Percentiles rank a stretch among this genome's conserved stretches.
phyloP scores from a whole-genome alignment of 2,113 vertebrate genomes.

The Tauraco erythrolophus region DNA sequence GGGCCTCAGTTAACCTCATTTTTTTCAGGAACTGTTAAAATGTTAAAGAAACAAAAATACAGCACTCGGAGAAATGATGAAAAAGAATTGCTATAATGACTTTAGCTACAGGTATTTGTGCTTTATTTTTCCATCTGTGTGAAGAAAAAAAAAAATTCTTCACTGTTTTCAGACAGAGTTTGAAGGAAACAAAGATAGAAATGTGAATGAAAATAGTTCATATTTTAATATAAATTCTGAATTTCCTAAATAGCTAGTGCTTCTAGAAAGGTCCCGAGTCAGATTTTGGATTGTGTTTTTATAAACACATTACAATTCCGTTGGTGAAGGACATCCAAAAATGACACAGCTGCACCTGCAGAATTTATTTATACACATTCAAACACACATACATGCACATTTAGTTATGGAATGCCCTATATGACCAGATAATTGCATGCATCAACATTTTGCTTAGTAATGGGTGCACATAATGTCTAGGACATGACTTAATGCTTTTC shows the following conservation, averaged over 20 bases:
- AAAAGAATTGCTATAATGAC: background rate
- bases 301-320: background rate
- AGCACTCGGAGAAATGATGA: background rate
- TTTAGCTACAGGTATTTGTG: background rate
- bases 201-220: background rate
- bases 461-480: background rate
- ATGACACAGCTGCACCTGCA: background rate
- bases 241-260: background rate
- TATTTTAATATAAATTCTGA: background rate
- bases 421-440: background rate
- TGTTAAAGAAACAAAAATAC: background rate
- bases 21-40: background rate
- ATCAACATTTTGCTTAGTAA: background rate
- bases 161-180: background rate
- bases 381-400: background rate
- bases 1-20: background rate
- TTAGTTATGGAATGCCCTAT: background rate
- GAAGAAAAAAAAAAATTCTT: background rate
- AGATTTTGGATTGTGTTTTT: background rate
- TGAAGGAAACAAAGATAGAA: background rate
- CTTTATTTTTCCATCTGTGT: background rate
- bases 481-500: background rate
- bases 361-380: background rate
- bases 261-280: background rate
- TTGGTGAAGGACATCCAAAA: background rate